A percentile compares a stretch with the other conserved stretches of the same genome.
Evolutionary conservation across 1,140 invertebrate species (phyloP).

Genomic region (Leptinotarsa defecta): DNA sequence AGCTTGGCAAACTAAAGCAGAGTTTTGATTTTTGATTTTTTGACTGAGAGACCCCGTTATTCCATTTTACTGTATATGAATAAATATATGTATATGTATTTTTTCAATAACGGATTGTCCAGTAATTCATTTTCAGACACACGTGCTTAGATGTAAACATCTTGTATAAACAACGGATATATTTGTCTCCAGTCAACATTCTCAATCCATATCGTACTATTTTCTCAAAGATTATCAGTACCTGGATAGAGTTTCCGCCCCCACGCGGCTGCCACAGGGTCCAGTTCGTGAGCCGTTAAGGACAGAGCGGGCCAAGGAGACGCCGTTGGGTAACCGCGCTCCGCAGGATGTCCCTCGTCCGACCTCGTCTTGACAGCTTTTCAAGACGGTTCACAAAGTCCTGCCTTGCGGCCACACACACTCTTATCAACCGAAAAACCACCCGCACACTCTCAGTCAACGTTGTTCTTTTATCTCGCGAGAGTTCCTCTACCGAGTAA

Average conservation of each 20-base stretch:
- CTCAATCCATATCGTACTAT: too few relatives aligned
- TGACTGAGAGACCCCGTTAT: too few relatives aligned
- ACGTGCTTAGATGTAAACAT: too few relatives aligned
- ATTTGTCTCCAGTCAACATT: too few relatives aligned
- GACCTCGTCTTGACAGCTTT: slow-evolving; percentile 68
- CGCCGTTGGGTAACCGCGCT: slow-evolving; percentile 72
- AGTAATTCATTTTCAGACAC: too few relatives aligned
- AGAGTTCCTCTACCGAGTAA: slow-evolving; percentile 50
- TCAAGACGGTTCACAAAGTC: slow-evolving; percentile 25
- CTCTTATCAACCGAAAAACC: slow-evolving; percentile 46
- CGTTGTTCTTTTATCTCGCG: slow-evolving; percentile 46
- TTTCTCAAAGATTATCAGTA: not conserved
- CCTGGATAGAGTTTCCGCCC: slow-evolving; percentile 73
- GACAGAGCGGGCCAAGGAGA: slow-evolving; percentile 70
- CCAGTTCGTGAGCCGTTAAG: slow-evolving; percentile 61
- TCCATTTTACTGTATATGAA: too few relatives aligned
- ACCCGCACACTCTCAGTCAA: slow-evolving; percentile 27
- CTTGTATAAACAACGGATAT: too few relatives aligned
- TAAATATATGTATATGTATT: too few relatives aligned
- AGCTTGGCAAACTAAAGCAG: too few relatives aligned
- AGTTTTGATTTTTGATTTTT: too few relatives aligned
- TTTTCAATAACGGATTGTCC: too few relatives aligned
- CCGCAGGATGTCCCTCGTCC: slow-evolving; percentile 68
- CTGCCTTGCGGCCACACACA: slow-evolving; percentile 45
- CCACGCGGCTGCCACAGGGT: slow-evolving; percentile 71